Evolutionary conservation across 2,888 invertebrate genomes (phyloP), one percentile per base, ranked within the genome.

Genomic region (Tanytarsus gracilentus): DNA sequence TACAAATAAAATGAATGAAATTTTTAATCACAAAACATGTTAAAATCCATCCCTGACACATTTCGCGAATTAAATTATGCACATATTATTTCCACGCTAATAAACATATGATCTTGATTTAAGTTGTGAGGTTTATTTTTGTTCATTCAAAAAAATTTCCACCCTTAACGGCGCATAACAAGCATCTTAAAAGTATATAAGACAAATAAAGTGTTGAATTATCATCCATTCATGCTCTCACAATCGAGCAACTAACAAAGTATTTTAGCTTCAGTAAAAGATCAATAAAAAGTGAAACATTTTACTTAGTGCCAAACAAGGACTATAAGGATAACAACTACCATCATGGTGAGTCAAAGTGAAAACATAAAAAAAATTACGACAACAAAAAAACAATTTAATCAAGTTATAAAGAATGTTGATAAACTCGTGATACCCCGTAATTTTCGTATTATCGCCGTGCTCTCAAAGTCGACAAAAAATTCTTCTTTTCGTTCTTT

Each of bases 241-340:
- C 44, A 18, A 44, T 44, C 44, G 44, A 44, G 44, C 44, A 44
- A 44, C 23, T 18, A 44, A 44, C 18, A 44, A 44, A 44, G 44
- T 23, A 18, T 9, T 18, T 44, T 14, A n/a, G n/a, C 36, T 36
- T 36, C 5, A 44, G 40, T 33, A n/a, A 33, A 9, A 11, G n/a
- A 9, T 33, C n/a, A 9, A 33, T 44, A 44, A 44, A 44, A 23
- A 23, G 16, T 44, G 3, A 11, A 33, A 11, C 21, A 11, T 40
- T 44, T 44, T 21, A 8, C 11, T 40, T 16, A 11, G 9, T 23
- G 11, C 44, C 44, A 9, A 18, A 6, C 3, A 44, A 40, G 40
- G 40, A 44, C 18, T 44, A 18, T n/a, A n/a, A n/a, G n/a, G n/a
- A n/a, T n/a, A n/a, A n/a, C n/a, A 44, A 18, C 21, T 9, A 23